Evolutionary conservation across 2,888 invertebrate genomes (phyloP).

Genomic region (Synanthedon tipuliformis): DNA sequence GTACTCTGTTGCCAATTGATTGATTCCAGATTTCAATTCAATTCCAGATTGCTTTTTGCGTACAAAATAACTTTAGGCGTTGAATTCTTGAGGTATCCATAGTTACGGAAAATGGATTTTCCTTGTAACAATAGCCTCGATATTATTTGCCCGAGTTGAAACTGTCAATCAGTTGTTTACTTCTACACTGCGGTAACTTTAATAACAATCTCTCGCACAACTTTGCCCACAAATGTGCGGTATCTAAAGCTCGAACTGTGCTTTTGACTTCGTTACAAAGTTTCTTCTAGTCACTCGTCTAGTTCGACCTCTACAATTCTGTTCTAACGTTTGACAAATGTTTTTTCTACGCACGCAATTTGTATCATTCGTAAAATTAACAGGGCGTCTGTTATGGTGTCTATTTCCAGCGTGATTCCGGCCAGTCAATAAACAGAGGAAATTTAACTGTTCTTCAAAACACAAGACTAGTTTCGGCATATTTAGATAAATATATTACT

Average conservation of each 20-base stretch:
- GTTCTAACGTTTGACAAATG: not conserved
- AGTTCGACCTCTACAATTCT: not conserved
- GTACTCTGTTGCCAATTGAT: not conserved
- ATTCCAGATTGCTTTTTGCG: not conserved
- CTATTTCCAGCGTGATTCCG: no score
- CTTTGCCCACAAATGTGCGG: conserved; percentile 6
- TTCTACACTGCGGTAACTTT: conserved; percentile 10
- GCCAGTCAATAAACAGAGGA: no score
- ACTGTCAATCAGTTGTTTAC: not conserved
- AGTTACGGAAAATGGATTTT: not conserved
- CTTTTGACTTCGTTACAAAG: conserved; percentile 13
- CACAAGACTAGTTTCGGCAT: no score
- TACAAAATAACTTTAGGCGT: not conserved
- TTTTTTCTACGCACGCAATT: no score
- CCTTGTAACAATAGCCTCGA: not conserved
- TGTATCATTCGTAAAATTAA: no score
- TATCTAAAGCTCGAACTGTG: conserved; percentile 10
- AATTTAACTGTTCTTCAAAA: no score
- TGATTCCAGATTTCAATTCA: not conserved
- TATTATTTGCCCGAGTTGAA: not conserved
- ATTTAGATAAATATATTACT: no score
- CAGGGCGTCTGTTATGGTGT: no score
- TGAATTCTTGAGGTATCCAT: not conserved
- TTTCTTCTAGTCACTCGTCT: conserved; percentile 5
- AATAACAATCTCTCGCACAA: conserved; percentile 15